A percentile compares a stretch with the other conserved stretches of the same genome.
Evolutionary conservation across 2,888 invertebrate genomes (phyloP).

Genomic region (Hyles lineata): DNA sequence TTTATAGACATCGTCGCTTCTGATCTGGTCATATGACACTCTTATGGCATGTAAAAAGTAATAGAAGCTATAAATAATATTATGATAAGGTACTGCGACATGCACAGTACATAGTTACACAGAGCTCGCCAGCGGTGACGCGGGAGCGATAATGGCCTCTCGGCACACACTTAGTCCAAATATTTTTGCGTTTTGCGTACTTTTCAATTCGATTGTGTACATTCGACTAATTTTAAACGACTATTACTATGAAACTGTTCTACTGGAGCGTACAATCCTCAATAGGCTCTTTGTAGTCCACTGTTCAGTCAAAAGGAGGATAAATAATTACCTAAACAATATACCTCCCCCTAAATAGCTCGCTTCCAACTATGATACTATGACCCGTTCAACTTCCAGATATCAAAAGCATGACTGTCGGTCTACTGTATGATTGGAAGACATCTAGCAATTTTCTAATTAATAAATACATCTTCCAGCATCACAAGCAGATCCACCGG

Average conservation of each 20-base stretch:
- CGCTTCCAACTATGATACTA: no score
- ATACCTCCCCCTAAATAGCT: no score
- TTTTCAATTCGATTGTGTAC: background rate
- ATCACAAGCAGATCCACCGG: background rate
- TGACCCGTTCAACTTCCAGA: no score
- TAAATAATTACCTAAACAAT: no score
- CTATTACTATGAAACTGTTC: background rate
- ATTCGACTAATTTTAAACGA: background rate
- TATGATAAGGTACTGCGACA: background rate
- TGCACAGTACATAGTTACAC: background rate
- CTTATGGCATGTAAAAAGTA: background rate
- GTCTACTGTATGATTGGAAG: no score
- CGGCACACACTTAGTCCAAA: background rate
- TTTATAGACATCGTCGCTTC: no score
- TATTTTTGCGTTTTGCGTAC: background rate
- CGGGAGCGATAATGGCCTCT: constrained; percentile 14
- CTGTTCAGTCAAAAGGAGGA: no score
- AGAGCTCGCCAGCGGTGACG: constrained; percentile 11
- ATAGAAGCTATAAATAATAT: no score
- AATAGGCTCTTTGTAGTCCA: no score
- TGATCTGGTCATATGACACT: background rate
- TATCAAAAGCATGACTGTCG: no score
- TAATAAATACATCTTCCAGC: background rate
- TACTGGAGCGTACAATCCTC: no score
- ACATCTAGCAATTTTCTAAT: background rate